Evolutionary conservation across 2,888 invertebrate genomes (phyloP).

Genomic region (Baronia brevicornis): DNA sequence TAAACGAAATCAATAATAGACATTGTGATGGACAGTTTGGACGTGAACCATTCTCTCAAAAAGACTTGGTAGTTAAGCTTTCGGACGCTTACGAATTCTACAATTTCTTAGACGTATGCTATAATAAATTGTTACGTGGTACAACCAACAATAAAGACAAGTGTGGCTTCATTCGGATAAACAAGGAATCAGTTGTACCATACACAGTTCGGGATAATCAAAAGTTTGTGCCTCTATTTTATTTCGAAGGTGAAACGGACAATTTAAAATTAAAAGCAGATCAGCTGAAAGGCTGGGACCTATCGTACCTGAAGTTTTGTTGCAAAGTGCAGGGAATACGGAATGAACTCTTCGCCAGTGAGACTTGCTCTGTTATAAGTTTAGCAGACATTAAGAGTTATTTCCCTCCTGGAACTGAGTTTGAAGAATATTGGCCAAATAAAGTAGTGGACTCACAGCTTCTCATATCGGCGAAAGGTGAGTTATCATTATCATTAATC

Average conservation of each 20-base stretch:
- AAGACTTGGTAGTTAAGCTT: constrained; percentile 92
- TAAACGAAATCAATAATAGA: constrained; percentile 94
- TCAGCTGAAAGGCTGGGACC: constrained; percentile 92
- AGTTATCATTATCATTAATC: constrained; percentile 18
- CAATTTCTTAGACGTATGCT: constrained; percentile 92
- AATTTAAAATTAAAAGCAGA: constrained; percentile 91
- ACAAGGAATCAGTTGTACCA: constrained; percentile 94
- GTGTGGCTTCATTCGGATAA: constrained; percentile 93
- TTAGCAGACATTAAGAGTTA: constrained; percentile 92
- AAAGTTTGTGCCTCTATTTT: constrained; percentile 94
- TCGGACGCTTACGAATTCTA: constrained; percentile 93
- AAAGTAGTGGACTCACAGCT: constrained; percentile 90
- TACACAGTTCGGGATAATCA: constrained; percentile 89
- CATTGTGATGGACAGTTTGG: constrained; percentile 95
- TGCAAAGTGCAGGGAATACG: constrained; percentile 95
- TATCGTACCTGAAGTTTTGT: constrained; percentile 94
- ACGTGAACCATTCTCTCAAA: constrained; percentile 88
- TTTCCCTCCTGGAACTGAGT: constrained; percentile 91
- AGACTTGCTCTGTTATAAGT: constrained; percentile 93
- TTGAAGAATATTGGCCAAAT: constrained; percentile 95
- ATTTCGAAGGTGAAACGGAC: constrained; percentile 92
- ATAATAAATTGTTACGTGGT: constrained; percentile 85
- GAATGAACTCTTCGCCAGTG: constrained; percentile 92
- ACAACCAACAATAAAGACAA: constrained; percentile 84
- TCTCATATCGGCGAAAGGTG: constrained; percentile 81